A percentile compares a stretch with the other conserved stretches of the same genome.
Evolutionary conservation across 2,888 invertebrate genomes (phyloP).

Genomic region (Allolobophora icterica): DNA sequence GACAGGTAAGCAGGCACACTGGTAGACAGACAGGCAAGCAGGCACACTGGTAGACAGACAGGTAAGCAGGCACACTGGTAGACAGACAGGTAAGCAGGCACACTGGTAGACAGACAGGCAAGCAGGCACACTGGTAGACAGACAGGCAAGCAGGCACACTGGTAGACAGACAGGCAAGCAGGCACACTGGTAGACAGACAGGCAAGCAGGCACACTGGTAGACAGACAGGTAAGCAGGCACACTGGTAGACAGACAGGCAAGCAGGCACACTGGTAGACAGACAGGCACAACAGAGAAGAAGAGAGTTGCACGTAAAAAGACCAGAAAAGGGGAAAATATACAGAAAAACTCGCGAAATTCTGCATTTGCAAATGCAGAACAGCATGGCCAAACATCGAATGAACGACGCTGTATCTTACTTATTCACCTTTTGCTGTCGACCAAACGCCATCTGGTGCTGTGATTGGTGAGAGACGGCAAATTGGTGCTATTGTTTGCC

Average conservation of each 20-base stretch:
- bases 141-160: neutral
- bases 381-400: too few relatives aligned
- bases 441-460: neutral
- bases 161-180: neutral
- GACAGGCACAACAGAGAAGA: neutral
- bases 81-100: too few relatives aligned
- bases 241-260: too few relatives aligned
- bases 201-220: too few relatives aligned
- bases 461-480: neutral
- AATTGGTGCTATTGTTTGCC: neutral
- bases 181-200: too few relatives aligned
- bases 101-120: too few relatives aligned
- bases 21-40: too few relatives aligned
- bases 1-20: neutral
- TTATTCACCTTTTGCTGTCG: neutral
- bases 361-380: neutral
- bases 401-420: neutral
- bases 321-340: neutral
- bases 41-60: too few relatives aligned
- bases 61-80: too few relatives aligned
- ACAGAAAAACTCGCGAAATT: neutral
- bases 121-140: neutral
- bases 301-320: neutral
- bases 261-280: too few relatives aligned
- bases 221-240: too few relatives aligned